phyloP scores from a whole-genome alignment of 2,888 invertebrate species.

The Phortica magna region DNA sequence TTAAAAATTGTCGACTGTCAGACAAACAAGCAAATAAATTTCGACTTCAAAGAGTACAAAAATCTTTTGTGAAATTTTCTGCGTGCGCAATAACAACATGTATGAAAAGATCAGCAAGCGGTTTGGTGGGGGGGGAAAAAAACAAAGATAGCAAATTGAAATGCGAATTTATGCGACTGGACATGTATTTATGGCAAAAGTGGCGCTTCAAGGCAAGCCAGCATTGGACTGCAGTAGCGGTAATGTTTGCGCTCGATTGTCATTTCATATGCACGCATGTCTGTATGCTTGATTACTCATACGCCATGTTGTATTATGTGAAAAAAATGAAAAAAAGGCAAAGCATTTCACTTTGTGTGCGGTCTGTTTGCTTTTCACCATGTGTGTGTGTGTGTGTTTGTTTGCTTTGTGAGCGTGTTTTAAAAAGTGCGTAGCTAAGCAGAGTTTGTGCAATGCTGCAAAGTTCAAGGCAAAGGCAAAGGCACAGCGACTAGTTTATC shows the following conservation, averaged over 20 bases:
- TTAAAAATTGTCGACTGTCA: conserved; percentile 40
- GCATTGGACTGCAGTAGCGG: neutral
- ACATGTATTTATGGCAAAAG: neutral
- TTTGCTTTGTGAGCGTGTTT: neutral
- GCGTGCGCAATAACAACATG: neutral
- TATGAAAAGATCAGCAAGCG: neutral
- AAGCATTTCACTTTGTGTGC: neutral
- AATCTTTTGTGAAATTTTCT: neutral
- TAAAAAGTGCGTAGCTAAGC: conserved; percentile 8
- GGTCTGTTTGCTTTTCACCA: too few species aligned
- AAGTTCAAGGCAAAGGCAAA: conserved; percentile 40
- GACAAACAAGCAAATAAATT: conserved; percentile 69
- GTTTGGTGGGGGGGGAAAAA: neutral
- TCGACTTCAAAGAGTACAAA: conserved; percentile 1
- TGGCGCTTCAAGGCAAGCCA: conserved; percentile 6
- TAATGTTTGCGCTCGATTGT: neutral
- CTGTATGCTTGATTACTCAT: conserved; percentile 16
- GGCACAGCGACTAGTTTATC: conserved; percentile 50
- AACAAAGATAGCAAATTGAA: neutral
- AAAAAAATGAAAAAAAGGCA: neutral
- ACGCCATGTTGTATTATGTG: conserved; percentile 15
- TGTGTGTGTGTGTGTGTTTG: neutral
- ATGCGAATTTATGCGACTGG: neutral
- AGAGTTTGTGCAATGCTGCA: conserved; percentile 28
- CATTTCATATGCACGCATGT: conserved; percentile 26